Base-by-base conservation (phyloP, 2,797 vertebrate genomes). In the Octomys mimax region DNA sequence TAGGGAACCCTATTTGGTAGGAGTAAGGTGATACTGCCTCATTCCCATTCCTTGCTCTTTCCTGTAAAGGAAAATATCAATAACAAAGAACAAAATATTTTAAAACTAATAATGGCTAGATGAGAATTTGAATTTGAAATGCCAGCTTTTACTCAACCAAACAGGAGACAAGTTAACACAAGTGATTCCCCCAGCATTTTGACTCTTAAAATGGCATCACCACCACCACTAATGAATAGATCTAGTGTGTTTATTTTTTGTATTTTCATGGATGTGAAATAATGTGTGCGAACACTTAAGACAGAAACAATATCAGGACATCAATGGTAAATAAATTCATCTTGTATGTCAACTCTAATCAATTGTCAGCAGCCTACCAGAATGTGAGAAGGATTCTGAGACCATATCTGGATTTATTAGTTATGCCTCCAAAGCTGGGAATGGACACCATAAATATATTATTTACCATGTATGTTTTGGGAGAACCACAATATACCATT, bases 341-440 rank as follows among this genome's bases (percentile, higher is more conserved):
- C 46, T 92, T 77, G 22, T 39, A 57, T 64, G 66, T 93, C 84
- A 91, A 18, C 62, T 90, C 52, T 36, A 83, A 42, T 91, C n/a
- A 64, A 31, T 33, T 87, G 19, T 84, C 91, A 84, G 46, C 84
- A 64, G 24, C 11, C 93, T 66, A 46, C 3, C 59, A 22, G n/a
- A 70, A 81, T 19, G 49, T 24, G 84, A 85, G 85, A 73, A 93
- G 42, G 66, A 83, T 79, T 92, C 87, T 71, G 91, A 61, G 16
- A 36, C 10, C 24, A 75, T 73, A 80, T 79, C 61, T 97, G 90
- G 73, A 59, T 91, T 46, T 24, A 85, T 96, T 93, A 92, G 36
- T 61, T 93, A 73, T 61, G 73, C 61, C 81, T 92, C 13, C 66
- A 88, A 66, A 39, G 61, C 31, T 90, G n/a, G 71, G 36, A 71